Conservation (phyloP, 2,888 invertebrate species). For the Eupithecia exiguata region DNA sequence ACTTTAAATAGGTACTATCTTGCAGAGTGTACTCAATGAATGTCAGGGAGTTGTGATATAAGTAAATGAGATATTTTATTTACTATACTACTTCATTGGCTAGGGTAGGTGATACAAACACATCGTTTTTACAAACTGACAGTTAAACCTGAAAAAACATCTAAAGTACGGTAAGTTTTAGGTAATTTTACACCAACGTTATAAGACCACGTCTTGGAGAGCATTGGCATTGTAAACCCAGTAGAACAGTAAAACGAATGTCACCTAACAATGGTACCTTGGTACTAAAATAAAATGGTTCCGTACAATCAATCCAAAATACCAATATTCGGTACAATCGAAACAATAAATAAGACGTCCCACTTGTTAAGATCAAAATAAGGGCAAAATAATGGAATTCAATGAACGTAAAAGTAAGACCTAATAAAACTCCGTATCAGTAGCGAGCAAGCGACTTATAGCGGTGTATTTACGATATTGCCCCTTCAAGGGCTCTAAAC, state of each 20-base stretch:
- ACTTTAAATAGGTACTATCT: no score
- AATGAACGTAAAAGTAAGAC: slow-evolving; percentile 71
- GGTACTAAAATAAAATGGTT: neutral
- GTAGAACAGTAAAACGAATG: neutral
- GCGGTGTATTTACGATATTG: slow-evolving; percentile 65
- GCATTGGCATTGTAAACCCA: neutral
- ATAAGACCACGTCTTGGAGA: neutral
- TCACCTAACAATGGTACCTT: neutral
- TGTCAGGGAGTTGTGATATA: no score
- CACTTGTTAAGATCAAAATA: slow-evolving; percentile 42
- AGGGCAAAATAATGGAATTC: slow-evolving; percentile 57
- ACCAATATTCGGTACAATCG: slow-evolving; percentile 20
- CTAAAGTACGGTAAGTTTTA: no score
- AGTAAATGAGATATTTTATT: no score
- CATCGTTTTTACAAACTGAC: neutral
- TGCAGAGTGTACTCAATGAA: no score
- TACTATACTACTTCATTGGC: no score
- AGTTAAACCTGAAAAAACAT: neutral
- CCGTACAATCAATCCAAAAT: neutral
- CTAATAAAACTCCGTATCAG: slow-evolving; percentile 75
- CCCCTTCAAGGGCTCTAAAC: slow-evolving; percentile 54
- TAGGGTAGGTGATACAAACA: neutral
- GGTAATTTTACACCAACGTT: neutral
- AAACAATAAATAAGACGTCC: slow-evolving; percentile 32
- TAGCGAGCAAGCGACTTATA: slow-evolving; percentile 60